Base-by-base conservation (phyloP, 2,888 invertebrate genomes). In the Lamproptera curius region DNA sequence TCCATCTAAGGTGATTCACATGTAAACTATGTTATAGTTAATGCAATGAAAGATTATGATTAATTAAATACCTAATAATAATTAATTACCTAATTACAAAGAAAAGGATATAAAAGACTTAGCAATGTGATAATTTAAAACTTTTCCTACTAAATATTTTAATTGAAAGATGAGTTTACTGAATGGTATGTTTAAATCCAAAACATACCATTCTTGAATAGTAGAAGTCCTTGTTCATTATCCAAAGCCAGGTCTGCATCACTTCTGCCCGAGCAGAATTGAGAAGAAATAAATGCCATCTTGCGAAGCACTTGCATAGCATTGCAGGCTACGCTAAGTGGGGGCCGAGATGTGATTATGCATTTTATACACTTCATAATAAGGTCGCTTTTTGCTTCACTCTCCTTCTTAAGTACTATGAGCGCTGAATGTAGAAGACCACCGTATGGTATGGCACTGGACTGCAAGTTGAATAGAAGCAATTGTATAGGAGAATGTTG, bases 221-320 rank as follows among this genome's bases (percentile, higher is more conserved):
- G 55, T 49, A 83, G 50, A 1, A 86, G 79, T 0, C 87, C 87
- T 62, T 86, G 85, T 42, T 84, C 82, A 57, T 79, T 77, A 56
- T 88, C 86, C 50, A 68, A 50, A 56, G 68, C 80, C 16, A 86
- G 52, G 45, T 84, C 80, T 0, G 76, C 79, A 1, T 50, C 51
- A 1, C 53, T 59, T 4, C 57, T 60, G 1, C 67, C 64, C 0
- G 66, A 60, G 48, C 86, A 86, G 10, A 78, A 57, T 6, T 6
- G 3, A 6, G 20, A 20, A 3, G 20, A 61, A 46, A 55, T 54
- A 0, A 38, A 13, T 0, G 68, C 59, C 42, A 71, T 23, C 1
- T 46, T 54, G 2, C 60, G 53, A 23, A 78, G 28, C 4, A 73
- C 13, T 1, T 20, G 34, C n/a, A 82, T 45, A 2, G 77, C 11